Base-by-base conservation (phyloP, 2,113 vertebrate genomes). In the Nesoenas mayeri region DNA sequence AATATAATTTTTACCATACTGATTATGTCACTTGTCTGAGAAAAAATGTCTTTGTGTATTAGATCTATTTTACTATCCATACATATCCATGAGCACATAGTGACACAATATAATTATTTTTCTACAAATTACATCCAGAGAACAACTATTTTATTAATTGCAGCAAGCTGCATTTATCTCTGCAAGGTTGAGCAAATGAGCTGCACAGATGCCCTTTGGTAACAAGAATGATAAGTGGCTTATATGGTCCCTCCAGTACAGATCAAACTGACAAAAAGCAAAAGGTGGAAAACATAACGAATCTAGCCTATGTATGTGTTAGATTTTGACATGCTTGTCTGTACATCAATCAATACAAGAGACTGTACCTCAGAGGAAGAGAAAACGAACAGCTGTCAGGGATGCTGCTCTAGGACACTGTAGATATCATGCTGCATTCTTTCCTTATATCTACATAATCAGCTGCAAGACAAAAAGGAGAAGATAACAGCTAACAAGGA, bases 241-340 rank as follows among this genome's bases (percentile, higher is more conserved):
- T 86, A 28, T 57, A 4, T 34, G 66, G 53, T 81, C 74, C 51
- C 74, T 89, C 40, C 60, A 91, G 56, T 61, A 65, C 56, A 93
- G 91, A 95, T 86, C 56, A 95, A 93, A 91, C 64, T 57, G 70
- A 64, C 74, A 93, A 80, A 57, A 85, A 78, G 22, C 4, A 67
- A 94, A 88, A 86, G 61, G 47, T 83, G 61, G 53, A 95, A 92
- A 95, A 65, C 1, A 36, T 47, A 83, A 91, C 11, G 51, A 85
- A 75, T 74, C 16, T n/a, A 67, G 42, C 28, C 61, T n/a, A 36
- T 0, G 15, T 69, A 53, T 24, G 5, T 60, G 78, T 75, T 89
- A 60, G 24, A 40, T 80, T 95, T 93, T 93, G 81, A 78, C 4
- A 2, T 80, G 44, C 42, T 88, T 95, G 40, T 93, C 80, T 93